Evolutionary conservation across 2,888 invertebrate species (phyloP).

Genomic region (Sminthurinus aureus): DNA sequence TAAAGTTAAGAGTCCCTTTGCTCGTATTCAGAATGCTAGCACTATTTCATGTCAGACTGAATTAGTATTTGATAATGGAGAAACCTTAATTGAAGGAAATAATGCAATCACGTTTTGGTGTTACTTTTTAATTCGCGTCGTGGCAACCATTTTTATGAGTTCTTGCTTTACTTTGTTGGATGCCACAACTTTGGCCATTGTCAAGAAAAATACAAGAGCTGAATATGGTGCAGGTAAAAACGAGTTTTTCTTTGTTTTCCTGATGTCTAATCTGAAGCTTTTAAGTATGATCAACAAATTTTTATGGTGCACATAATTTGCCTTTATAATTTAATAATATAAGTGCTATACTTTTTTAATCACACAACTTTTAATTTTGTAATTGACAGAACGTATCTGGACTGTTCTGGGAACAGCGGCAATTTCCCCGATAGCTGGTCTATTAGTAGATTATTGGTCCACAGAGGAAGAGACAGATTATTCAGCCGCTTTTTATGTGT

Average conservation of each 20-base stretch:
- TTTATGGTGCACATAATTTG: too few relatives aligned
- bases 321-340: too few relatives aligned
- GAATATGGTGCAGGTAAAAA: too few relatives aligned
- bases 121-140: slow-evolving; percentile 79
- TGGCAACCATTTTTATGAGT: slow-evolving; percentile 81
- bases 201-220: slow-evolving; percentile 76
- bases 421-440: slow-evolving; percentile 81
- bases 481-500: slow-evolving; percentile 86
- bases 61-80: slow-evolving; percentile 41
- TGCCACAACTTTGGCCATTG: slow-evolving; percentile 84
- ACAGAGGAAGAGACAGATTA: slow-evolving; percentile 74
- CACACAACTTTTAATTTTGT: too few relatives aligned
- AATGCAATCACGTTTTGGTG: slow-evolving; percentile 73
- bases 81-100: slow-evolving; percentile 45
- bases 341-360: too few relatives aligned
- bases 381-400: slow-evolving; percentile 72
- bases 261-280: too few relatives aligned
- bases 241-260: too few relatives aligned
- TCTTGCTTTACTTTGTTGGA: slow-evolving; percentile 90
- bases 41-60: slow-evolving; percentile 43
- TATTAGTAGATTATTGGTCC: slow-evolving; percentile 73
- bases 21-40: slow-evolving; percentile 15
- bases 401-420: slow-evolving; percentile 84
- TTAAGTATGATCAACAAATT: too few relatives aligned
- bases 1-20: slow-evolving; percentile 26